Percentiles rank a stretch among this genome's conserved stretches.
Conservation (phyloP, 2,113 vertebrate genomes). For the Melanerpes aurifrons region DNA sequence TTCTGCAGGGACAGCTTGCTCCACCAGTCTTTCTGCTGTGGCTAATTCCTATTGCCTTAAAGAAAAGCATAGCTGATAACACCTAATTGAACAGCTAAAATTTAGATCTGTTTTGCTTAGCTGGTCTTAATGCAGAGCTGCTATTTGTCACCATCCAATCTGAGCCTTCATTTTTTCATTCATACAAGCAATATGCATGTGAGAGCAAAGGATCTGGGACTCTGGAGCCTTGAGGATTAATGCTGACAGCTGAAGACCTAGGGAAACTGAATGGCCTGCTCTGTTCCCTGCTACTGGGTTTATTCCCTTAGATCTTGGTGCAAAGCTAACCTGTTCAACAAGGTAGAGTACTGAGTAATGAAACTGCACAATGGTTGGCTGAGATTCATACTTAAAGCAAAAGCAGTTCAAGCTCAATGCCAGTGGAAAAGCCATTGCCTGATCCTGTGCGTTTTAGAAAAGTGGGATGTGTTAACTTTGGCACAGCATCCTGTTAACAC, state of each 20-base stretch:
- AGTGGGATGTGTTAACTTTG: not conserved
- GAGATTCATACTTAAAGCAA: not conserved
- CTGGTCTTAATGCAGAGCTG: not conserved
- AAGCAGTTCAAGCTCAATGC: not conserved
- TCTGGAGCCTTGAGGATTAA: not conserved
- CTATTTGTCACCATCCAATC: not conserved
- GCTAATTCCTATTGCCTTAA: not conserved
- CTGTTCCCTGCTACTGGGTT: not conserved
- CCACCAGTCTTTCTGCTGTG: not conserved
- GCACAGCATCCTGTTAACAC: fast-evolving
- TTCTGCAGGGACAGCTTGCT: not conserved
- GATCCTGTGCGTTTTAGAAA: not conserved
- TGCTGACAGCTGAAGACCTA: not conserved
- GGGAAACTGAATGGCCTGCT: not conserved
- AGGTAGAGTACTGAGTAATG: not conserved
- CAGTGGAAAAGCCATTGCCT: not conserved
- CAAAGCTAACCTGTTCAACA: not conserved
- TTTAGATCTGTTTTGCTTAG: not conserved
- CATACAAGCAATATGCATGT: not conserved
- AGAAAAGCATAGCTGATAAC: not conserved
- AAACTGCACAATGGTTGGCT: not conserved
- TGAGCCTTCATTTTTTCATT: not conserved
- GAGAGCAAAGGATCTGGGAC: not conserved
- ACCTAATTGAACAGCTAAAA: fast-evolving
- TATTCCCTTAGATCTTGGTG: not conserved